These are phyloP conservation scores for Cephus nigrinus DNA, from an alignment of 2,888 invertebrate genomes.

Conservation along the genomic window DNA sequence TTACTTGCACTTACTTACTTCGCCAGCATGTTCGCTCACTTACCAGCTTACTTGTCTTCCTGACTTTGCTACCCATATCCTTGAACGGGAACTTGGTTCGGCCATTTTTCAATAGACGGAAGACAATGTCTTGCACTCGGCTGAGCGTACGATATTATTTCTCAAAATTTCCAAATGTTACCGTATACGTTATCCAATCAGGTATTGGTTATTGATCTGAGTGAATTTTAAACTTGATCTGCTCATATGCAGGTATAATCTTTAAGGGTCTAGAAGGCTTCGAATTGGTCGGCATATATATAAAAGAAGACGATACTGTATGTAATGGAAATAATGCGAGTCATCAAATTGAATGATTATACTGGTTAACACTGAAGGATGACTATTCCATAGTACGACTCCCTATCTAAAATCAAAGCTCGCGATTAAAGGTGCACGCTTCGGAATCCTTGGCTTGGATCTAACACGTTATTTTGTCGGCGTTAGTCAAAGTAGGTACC, in stretches of 20 bases:
- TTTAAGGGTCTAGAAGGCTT: background rate
- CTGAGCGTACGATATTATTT: background rate
- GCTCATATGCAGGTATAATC: background rate
- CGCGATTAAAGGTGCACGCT: background rate
- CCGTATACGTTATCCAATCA: background rate
- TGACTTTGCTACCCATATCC: constrained; percentile 20
- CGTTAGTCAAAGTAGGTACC: background rate
- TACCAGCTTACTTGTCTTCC: constrained; percentile 17
- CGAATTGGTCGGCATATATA: background rate
- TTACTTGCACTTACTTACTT: background rate
- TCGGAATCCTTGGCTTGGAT: background rate
- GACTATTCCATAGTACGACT: background rate
- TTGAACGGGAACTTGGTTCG: constrained; percentile 32
- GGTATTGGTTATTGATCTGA: background rate
- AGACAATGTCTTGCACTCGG: background rate
- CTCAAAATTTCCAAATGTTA: background rate
- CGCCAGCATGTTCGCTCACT: background rate
- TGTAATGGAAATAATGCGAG: background rate
- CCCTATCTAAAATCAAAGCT: background rate
- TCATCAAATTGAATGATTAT: background rate
- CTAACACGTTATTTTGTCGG: background rate
- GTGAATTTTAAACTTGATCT: background rate
- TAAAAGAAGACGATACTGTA: background rate
- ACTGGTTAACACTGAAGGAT: background rate
- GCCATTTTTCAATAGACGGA: background rate